A percentile compares a stretch with the other conserved stretches of the same genome.
These are phyloP conservation scores for Meiosimyza platycephala DNA, from an alignment of 2,888 invertebrate genomes.

Conservation along the genomic window DNA sequence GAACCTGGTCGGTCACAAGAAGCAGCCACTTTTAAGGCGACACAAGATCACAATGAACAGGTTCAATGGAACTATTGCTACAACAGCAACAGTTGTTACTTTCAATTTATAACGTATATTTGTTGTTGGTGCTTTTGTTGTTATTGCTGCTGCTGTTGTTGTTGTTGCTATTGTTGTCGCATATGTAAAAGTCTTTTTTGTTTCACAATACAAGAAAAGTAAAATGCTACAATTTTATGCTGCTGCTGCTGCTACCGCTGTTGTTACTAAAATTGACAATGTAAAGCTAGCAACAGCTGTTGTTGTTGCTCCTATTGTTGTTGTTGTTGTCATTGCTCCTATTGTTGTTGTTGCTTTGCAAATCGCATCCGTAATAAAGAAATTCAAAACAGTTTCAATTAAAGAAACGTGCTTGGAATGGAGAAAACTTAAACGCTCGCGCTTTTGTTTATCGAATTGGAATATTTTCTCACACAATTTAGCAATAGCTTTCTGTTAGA, in stretches of 20 bases:
- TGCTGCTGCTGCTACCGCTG: background rate
- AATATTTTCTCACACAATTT: too few species aligned
- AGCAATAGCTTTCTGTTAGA: too few species aligned
- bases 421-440: background rate
- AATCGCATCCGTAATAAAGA: slow-evolving; percentile 27
- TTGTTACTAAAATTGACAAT: background rate
- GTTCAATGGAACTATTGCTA: background rate
- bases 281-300: background rate
- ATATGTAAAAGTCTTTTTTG: background rate
- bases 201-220: slow-evolving; percentile 12
- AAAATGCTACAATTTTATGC: slow-evolving; percentile 20
- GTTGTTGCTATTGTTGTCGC: slow-evolving; percentile 11
- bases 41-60: slow-evolving; percentile 40
- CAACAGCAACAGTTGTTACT: slow-evolving; percentile 24
- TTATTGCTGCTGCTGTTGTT: slow-evolving; percentile 3
- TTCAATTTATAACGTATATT: slow-evolving; percentile 27
- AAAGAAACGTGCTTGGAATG: slow-evolving; percentile 20
- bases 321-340: slow-evolving; percentile 6
- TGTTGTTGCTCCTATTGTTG: too few species aligned
- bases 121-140: too few species aligned
- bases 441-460: too few species aligned
- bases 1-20: background rate
- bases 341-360: slow-evolving; percentile 8
- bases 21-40: background rate
- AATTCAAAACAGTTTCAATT: slow-evolving; percentile 28